A percentile compares a stretch with the other conserved stretches of the same genome.
Conservation (phyloP, 2,113 vertebrate genomes). For the Ivindomyrus marchei region DNA sequence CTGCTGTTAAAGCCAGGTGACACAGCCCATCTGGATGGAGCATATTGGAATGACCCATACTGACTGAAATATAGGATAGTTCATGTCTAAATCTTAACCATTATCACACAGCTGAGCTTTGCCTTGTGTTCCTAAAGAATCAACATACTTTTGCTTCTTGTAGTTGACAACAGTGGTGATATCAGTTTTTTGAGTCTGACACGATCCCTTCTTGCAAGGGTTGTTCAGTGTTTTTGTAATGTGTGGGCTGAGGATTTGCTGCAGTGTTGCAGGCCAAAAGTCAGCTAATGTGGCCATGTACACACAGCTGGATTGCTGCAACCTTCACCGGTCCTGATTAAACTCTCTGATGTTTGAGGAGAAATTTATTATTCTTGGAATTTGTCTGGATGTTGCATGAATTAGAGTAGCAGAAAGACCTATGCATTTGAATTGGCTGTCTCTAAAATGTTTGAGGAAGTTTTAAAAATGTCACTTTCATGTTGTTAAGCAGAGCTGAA, state of each 20-base stretch:
- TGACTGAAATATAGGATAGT: neutral
- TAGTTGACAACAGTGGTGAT: neutral
- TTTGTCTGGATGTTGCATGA: neutral
- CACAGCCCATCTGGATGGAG: neutral
- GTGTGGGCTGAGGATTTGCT: neutral
- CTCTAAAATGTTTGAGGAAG: neutral
- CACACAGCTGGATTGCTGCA: neutral
- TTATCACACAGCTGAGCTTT: neutral
- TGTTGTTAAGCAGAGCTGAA: neutral
- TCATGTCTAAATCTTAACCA: neutral
- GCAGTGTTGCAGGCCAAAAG: neutral
- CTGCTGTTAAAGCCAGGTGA: neutral
- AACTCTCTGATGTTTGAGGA: neutral
- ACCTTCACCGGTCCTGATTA: neutral
- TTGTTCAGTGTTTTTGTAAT: neutral
- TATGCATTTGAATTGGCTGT: neutral
- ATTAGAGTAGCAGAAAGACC: neutral
- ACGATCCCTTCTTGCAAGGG: neutral
- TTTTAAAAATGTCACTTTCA: neutral
- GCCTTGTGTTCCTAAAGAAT: neutral
- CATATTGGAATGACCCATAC: neutral
- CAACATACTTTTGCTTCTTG: neutral
- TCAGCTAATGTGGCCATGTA: neutral
- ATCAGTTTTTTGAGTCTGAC: neutral
- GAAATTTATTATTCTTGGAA: neutral